Conservation (phyloP, 2,113 vertebrate genomes). For the Cyrtonyx montezumae region DNA sequence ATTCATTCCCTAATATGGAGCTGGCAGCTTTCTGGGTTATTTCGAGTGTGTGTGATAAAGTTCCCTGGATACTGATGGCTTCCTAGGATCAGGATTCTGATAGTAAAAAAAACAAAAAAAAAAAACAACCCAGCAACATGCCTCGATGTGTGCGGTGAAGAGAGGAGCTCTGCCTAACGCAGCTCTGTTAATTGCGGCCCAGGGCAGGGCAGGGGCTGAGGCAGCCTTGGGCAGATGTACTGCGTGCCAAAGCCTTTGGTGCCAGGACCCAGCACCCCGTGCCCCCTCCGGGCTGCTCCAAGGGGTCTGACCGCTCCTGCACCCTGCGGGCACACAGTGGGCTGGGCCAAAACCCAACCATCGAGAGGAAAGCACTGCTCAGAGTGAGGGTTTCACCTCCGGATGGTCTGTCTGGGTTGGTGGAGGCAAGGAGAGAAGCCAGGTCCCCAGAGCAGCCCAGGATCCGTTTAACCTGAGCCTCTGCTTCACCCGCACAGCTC, state of each 20-base stretch:
- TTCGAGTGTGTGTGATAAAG: conserved; percentile 96
- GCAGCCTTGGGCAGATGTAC: neutral
- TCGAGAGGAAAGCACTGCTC: conserved; percentile 6
- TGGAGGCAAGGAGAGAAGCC: neutral
- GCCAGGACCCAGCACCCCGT: neutral
- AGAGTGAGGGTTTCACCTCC: neutral
- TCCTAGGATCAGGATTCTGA: conserved; percentile 67
- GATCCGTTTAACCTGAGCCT: conserved; percentile 57
- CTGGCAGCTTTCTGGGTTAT: conserved; percentile 93
- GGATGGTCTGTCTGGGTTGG: neutral
- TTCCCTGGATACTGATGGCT: conserved; percentile 79
- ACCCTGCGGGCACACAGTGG: neutral
- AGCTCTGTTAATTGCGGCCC: neutral
- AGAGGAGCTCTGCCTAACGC: neutral
- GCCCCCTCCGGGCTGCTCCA: neutral
- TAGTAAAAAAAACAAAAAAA: conserved; percentile 49
- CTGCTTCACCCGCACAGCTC: conserved; percentile 27
- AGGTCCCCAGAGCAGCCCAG: neutral
- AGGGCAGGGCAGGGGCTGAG: neutral
- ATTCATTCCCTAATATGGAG: conserved; percentile 96
- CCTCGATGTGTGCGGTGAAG: conserved; percentile 46
- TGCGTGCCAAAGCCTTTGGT: neutral
- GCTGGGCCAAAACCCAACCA: neutral
- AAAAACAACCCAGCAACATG: neutral
- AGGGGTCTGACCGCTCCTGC: neutral